Evolutionary conservation across 2,888 invertebrate species (phyloP).

Genomic region (Apamea anceps): DNA sequence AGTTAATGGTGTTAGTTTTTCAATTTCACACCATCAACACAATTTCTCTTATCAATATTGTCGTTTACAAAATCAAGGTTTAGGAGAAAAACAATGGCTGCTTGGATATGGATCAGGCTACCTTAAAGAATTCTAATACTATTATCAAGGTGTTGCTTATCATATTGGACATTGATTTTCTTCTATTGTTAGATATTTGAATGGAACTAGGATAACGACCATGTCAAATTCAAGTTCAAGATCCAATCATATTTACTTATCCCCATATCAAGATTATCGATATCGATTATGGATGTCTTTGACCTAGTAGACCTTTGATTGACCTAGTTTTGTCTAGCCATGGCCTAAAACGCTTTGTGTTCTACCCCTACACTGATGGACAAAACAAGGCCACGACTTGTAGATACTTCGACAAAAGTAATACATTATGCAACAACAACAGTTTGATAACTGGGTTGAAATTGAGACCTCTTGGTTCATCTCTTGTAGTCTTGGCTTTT

Average conservation of each 20-base stretch:
- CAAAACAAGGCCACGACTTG: neutral
- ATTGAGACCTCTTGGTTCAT: neutral
- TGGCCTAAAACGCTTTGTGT: neutral
- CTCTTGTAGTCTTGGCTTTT: neutral
- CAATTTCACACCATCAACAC: constrained; percentile 41
- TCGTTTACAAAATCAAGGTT: constrained; percentile 12
- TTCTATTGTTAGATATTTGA: neutral
- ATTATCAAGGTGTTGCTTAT: neutral
- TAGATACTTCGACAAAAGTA: neutral
- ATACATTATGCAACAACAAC: neutral
- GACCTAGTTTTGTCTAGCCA: constrained; percentile 2
- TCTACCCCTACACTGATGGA: neutral
- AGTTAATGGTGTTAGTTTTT: constrained; percentile 30
- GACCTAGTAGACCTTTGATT: neutral
- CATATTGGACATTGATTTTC: neutral
- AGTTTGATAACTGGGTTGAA: neutral
- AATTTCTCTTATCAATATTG: constrained; percentile 30
- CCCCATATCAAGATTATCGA: neutral
- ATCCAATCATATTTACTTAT: constrained; percentile 2
- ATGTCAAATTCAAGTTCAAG: constrained; percentile 23
- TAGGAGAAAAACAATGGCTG: constrained; percentile 25
- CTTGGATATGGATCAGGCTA: neutral
- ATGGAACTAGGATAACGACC: neutral
- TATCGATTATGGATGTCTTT: neutral
- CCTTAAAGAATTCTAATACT: neutral